Evolutionary conservation across 2,113 vertebrate species (phyloP).

Genomic region (Chinchilla lanigera): DNA sequence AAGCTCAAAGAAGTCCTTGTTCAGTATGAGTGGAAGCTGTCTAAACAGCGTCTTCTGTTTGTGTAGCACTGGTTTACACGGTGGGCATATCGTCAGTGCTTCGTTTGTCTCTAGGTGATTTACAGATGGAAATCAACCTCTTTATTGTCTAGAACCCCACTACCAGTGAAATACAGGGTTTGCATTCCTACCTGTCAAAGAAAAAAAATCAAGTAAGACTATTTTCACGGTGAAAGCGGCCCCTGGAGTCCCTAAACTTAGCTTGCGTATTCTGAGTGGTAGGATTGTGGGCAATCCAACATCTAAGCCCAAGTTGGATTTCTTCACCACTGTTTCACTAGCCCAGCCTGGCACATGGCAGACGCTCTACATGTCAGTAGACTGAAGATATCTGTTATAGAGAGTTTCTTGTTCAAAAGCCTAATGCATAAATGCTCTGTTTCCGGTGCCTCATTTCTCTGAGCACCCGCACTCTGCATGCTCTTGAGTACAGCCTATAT

Average conservation of each 20-base stretch:
- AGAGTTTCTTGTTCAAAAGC: background rate
- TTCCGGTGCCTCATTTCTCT: background rate
- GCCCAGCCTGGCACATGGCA: background rate
- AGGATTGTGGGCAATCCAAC: background rate
- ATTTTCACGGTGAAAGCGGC: background rate
- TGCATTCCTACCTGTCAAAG: background rate
- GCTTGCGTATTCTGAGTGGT: background rate
- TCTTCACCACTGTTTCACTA: background rate
- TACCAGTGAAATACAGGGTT: background rate
- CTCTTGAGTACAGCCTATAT: background rate
- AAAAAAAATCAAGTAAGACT: background rate
- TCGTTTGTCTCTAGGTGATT: constrained; percentile 18
- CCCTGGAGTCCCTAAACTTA: background rate
- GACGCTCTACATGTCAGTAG: background rate
- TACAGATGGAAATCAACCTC: background rate
- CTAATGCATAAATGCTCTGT: background rate
- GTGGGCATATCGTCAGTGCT: background rate
- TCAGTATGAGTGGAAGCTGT: background rate
- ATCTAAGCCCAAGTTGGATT: background rate
- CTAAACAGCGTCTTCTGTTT: background rate
- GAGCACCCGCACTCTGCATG: background rate
- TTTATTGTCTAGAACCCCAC: background rate
- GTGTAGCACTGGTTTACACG: background rate
- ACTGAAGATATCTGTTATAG: background rate
- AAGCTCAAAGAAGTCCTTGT: background rate